Conservation (phyloP, 2,888 invertebrate species). For the Idaea dimidiata region DNA sequence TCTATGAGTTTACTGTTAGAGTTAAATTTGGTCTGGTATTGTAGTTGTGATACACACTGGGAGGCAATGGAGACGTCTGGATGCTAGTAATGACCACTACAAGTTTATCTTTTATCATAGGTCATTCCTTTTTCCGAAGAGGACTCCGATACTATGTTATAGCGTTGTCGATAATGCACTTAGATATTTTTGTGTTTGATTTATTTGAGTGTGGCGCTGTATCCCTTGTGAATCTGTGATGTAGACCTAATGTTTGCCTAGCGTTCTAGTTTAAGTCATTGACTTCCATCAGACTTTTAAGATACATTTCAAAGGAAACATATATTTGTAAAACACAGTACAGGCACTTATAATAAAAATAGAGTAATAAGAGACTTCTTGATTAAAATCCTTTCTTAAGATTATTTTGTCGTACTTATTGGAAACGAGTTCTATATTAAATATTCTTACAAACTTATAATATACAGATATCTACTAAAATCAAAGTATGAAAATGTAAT, state of each 20-base stretch:
- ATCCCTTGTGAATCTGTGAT: neutral
- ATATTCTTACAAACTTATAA: too few relatives aligned
- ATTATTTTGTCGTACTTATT: too few relatives aligned
- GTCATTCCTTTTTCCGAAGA: conserved; percentile 42
- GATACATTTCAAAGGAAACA: too few relatives aligned
- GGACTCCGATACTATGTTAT: conserved; percentile 17
- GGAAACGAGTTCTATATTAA: too few relatives aligned
- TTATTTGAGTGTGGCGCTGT: conserved; percentile 17
- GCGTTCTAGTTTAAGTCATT: neutral
- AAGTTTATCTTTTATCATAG: conserved; percentile 36
- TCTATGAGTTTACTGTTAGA: neutral
- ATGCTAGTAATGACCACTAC: conserved; percentile 41
- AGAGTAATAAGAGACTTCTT: too few relatives aligned
- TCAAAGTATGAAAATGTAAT: too few relatives aligned
- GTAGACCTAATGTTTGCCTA: neutral
- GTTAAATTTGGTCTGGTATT: neutral
- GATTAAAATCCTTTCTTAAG: too few relatives aligned
- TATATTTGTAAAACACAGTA: too few relatives aligned
- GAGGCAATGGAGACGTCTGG: conserved; percentile 48
- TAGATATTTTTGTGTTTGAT: conserved; percentile 4
- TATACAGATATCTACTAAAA: too few relatives aligned
- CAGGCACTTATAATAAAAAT: too few relatives aligned
- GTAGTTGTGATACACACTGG: conserved; percentile 17
- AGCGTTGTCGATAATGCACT: conserved; percentile 2
- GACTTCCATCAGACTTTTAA: neutral